Conservation (phyloP, 2,888 invertebrate species). For the Azorinus chamasolen region DNA sequence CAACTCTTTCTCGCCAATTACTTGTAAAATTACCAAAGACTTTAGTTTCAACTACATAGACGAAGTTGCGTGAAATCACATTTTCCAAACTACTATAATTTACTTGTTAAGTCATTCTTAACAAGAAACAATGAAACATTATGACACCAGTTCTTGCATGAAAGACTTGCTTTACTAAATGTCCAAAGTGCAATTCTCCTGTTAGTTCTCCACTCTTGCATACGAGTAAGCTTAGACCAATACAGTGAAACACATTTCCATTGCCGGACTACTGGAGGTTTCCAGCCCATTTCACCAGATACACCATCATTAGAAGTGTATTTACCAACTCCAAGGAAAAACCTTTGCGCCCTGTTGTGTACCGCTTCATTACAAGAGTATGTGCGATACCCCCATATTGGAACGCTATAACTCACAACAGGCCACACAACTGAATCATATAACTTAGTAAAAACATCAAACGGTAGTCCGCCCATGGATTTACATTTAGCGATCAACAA, state of each 20-base stretch:
- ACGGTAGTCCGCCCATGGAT: too few relatives aligned
- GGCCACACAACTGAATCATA: too few relatives aligned
- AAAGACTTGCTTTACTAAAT: not conserved
- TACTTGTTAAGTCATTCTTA: too few relatives aligned
- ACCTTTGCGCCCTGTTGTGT: not conserved
- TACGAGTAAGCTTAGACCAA: too few relatives aligned
- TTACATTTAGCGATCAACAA: constrained; percentile 53
- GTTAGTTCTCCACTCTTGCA: too few relatives aligned
- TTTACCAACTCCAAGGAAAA: constrained; percentile 18
- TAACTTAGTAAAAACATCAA: too few relatives aligned
- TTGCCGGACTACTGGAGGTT: not conserved
- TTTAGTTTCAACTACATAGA: too few relatives aligned
- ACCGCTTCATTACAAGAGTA: constrained; percentile 16
- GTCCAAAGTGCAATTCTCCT: constrained; percentile 4
- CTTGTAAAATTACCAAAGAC: not conserved
- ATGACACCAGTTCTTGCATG: constrained; percentile 13
- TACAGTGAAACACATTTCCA: constrained; percentile 5
- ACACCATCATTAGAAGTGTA: constrained; percentile 16
- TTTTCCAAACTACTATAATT: too few relatives aligned
- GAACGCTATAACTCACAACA: constrained; percentile 38
- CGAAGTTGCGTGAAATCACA: too few relatives aligned
- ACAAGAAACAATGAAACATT: not conserved
- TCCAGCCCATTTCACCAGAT: constrained; percentile 31
- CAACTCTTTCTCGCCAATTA: not conserved
- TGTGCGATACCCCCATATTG: constrained; percentile 7